Percentiles rank a stretch among this genome's conserved stretches.
These are phyloP conservation scores for Calephelis perditalis DNA, from an alignment of 2,888 invertebrate species.

Conservation along the genomic window DNA sequence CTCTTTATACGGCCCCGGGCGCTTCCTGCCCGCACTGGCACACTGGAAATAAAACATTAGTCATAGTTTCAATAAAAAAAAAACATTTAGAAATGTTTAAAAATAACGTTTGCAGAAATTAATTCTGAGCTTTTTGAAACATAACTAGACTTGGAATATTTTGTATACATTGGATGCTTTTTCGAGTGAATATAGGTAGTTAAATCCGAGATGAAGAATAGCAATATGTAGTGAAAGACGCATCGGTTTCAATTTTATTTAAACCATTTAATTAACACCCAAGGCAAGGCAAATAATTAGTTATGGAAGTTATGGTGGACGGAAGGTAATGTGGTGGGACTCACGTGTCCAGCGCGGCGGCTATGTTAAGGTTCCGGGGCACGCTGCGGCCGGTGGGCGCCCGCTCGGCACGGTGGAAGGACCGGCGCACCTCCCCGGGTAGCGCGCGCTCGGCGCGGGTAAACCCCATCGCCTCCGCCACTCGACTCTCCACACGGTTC, in stretches of 20 bases:
- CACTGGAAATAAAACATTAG: constrained; percentile 2
- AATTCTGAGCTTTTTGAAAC: too few species aligned
- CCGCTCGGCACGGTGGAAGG: constrained; percentile 44
- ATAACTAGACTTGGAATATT: too few species aligned
- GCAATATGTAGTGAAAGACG: too few species aligned
- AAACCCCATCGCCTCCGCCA: constrained; percentile 45
- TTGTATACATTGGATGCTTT: too few species aligned
- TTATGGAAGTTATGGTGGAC: too few species aligned
- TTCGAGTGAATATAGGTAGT: too few species aligned
- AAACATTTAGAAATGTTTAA: too few species aligned
- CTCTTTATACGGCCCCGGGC: constrained; percentile 46
- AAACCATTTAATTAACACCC: too few species aligned
- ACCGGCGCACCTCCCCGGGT: neutral
- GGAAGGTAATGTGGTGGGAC: neutral
- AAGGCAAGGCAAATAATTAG: too few species aligned
- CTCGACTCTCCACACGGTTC: constrained; percentile 34
- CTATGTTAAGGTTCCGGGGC: constrained; percentile 76
- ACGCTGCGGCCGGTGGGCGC: constrained; percentile 61
- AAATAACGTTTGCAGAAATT: neutral
- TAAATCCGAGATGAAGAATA: too few species aligned
- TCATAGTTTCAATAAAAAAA: neutral
- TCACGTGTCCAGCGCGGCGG: constrained; percentile 35
- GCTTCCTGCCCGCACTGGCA: constrained; percentile 20
- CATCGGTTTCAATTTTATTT: too few species aligned
- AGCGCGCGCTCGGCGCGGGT: constrained; percentile 35